These are phyloP conservation scores for Hydraecia micacea DNA, from an alignment of 2,888 invertebrate genomes.

Conservation along the genomic window DNA sequence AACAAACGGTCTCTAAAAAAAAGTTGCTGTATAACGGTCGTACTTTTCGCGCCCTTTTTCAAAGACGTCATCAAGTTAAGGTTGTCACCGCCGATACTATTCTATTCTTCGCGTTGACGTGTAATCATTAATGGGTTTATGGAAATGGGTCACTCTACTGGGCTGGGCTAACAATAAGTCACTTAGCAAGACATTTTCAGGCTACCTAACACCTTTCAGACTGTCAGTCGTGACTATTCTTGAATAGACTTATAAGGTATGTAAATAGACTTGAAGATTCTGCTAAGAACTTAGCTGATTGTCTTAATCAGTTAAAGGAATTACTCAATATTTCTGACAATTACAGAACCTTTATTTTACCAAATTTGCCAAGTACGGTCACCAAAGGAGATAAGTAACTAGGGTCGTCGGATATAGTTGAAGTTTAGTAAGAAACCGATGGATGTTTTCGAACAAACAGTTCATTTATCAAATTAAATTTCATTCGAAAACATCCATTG, in stretches of 20 bases:
- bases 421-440: too few species aligned
- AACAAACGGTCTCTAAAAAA: slow-evolving; percentile 21
- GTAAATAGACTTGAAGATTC: background rate
- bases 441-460: too few species aligned
- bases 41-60: slow-evolving; percentile 30
- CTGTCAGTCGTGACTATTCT: slow-evolving; percentile 9
- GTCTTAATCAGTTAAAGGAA: too few species aligned
- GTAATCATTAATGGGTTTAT: slow-evolving; percentile 43
- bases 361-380: background rate
- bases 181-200: slow-evolving; percentile 50
- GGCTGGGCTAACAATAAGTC: slow-evolving; percentile 57
- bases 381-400: too few species aligned
- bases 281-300: background rate
- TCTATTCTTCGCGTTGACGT: slow-evolving; percentile 46
- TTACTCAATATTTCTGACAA: background rate
- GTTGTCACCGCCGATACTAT: slow-evolving; percentile 38
- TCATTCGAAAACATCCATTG: too few species aligned
- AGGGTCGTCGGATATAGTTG: too few species aligned
- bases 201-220: slow-evolving; percentile 14
- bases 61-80: slow-evolving; percentile 47
- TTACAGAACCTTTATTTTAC: background rate
- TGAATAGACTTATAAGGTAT: slow-evolving; percentile 25
- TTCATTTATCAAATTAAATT: too few species aligned
- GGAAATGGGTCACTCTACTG: slow-evolving; percentile 44
- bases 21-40: slow-evolving; percentile 20